A percentile compares a stretch with the other conserved stretches of the same genome.
phyloP scores from a whole-genome alignment of 2,113 vertebrate species.

The Carollia perspicillata region DNA sequence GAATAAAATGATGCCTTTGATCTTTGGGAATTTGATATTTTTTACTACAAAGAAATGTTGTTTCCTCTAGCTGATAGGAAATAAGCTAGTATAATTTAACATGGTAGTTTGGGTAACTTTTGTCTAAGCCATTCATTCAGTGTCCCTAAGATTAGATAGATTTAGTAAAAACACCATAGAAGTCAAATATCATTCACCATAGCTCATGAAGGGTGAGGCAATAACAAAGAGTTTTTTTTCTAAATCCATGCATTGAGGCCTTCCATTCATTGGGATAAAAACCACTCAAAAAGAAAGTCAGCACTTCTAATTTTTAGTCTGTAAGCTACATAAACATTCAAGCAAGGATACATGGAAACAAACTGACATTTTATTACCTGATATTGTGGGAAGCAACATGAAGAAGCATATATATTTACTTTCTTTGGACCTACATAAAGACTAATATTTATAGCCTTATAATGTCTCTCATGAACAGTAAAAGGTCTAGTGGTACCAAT shows the following conservation, averaged over 20 bases:
- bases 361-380: neutral
- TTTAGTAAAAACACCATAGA: neutral
- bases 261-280: neutral
- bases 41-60: neutral
- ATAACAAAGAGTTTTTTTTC: neutral
- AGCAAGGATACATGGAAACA: neutral
- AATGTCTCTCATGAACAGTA: neutral
- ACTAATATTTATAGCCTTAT: neutral
- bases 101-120: neutral
- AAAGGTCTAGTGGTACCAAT: neutral
- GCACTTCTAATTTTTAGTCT: neutral
- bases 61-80: neutral
- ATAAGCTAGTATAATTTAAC: neutral
- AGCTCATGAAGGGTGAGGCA: neutral
- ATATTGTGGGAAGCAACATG: neutral
- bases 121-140: neutral
- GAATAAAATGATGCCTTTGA: neutral
- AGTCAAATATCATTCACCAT: neutral
- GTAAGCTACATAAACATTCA: neutral
- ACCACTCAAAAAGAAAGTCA: neutral
- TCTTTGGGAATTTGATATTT: neutral
- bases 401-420: neutral
- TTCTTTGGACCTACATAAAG: neutral
- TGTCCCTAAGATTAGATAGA: neutral
- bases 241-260: neutral